Evolutionary conservation across 1,140 invertebrate species (phyloP).

Genomic region (Bombus turneri): DNA sequence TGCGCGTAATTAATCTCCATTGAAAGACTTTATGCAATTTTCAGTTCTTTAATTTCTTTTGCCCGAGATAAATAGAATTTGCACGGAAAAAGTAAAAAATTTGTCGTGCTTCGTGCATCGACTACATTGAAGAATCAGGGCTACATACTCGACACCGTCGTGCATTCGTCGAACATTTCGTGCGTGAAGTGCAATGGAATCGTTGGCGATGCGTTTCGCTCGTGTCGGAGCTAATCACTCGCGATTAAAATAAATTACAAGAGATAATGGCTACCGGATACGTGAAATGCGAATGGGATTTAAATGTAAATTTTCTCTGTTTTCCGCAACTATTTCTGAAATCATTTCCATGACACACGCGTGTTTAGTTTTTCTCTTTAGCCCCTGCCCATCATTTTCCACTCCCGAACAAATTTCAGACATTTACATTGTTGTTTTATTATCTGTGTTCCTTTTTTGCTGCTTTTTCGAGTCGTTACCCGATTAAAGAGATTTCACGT

Average conservation of each 20-base stretch:
- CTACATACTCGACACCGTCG: neutral
- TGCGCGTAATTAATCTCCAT: slow-evolving; percentile 5
- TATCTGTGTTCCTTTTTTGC: neutral
- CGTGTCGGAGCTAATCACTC: neutral
- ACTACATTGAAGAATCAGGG: neutral
- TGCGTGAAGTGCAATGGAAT: neutral
- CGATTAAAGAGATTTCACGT: neutral
- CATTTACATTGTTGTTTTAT: neutral
- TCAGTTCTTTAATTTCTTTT: neutral
- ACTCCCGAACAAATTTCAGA: neutral
- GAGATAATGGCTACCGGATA: neutral
- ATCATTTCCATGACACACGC: slow-evolving; percentile 8
- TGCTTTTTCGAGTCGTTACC: neutral
- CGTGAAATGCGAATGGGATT: neutral
- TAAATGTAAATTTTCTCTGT: slow-evolving; percentile 14
- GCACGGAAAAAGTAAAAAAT: neutral
- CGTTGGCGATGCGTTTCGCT: neutral
- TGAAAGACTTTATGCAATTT: neutral
- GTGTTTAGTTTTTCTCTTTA: slow-evolving; percentile 2
- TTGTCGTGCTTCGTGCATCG: neutral
- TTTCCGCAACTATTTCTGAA: slow-evolving; percentile 16
- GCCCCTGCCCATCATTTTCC: neutral
- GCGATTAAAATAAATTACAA: slow-evolving; percentile 12
- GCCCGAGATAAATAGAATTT: neutral
- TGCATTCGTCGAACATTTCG: neutral